Base-by-base conservation (phyloP, 2,888 invertebrate genomes). In the Eurytoma adleriae region DNA sequence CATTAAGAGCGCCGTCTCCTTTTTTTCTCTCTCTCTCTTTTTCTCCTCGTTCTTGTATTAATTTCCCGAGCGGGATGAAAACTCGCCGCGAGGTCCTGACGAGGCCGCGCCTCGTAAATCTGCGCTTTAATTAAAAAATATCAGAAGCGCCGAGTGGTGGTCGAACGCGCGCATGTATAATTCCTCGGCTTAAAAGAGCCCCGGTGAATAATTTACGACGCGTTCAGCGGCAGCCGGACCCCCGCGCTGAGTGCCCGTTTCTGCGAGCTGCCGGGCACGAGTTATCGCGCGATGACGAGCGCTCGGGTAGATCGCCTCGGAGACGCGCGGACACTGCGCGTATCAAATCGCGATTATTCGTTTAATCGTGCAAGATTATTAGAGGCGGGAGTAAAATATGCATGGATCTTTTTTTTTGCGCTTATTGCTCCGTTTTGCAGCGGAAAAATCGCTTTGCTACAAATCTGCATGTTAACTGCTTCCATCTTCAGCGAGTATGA, bases 121-220 rank as follows among this genome's bases (percentile, higher is more conserved):
- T 62, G 62, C 69, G 40, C 48, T 69, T 77, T 77, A 77, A 77
- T 77, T 77, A 61, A 76, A 69, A 69, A 61, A 77, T 40, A 70
- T 69, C 48, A 57, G 40, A 64, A 62, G 70, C 48, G 24, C 18
- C 20, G 54, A 54, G 54, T 54, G n/a, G 54, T 54, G 16, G 54
- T n/a, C 16, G 54, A 1, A 40, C n/a, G 16, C 30, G 40, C 14
- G 18, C 66, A 71, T 71, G 67, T 59, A 72, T 71, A 67, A 78
- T 78, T 78, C 20, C 59, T 5, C 48, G 20, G n/a, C 27, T 14
- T 48, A 52, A 24, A 61, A 66, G 48, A 64, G 69, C 71, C 12
- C 0, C 14, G 48, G 5, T 27, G 57, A 78, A 78, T 78, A 71
- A 71, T 78, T 78, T 57, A 78, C 71, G 61, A 48, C 24, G 14